Base-by-base conservation (phyloP, 2,888 invertebrate species). In the Cactoblastis cactorum region DNA sequence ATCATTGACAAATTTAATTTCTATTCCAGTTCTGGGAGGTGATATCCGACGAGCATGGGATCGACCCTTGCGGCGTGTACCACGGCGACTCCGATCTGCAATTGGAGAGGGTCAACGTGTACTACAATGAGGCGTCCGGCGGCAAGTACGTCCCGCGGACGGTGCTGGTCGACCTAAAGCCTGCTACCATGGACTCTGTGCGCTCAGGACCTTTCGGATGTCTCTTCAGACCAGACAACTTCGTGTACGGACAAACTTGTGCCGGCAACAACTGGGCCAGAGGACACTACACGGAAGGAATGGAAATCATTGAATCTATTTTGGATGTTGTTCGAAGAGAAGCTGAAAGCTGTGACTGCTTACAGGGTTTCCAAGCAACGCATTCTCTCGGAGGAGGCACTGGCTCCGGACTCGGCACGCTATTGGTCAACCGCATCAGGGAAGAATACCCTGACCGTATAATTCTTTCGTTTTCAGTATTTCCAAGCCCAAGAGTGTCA, bases 201-300 rank as follows among this genome's bases (percentile, higher is more conserved):
- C 92, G 96, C 49, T 95, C 96, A 1, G 96, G 96, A 11, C 93
- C 94, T 22, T 96, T 95, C 77, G 97, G 97, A 3, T 93, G 94
- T 72, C 91, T 97, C 49, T 97, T 95, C 90, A 91, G 96, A 50
- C 97, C 97, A 8, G 96, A 97, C 79, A 97, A 96, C 85, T 97
- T 96, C 76, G 95, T 97, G 2, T 96, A 95, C 65, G 95, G 93
- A 5, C 83, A 85, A 50, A 78, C 77, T 41, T 71, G 88, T 17
- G 90, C 84, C 35, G 84, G 80, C 12, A 89, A 90, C 62, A 90
- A 90, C 74, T 90, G 90, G 90, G 85, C 90, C n/a, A 70, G 83
- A 55, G 90, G 97, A n/a, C 96, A 97, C 71, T 97, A 97, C 84
- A 97, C 97, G 15, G 97, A 97, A 85, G 97, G 97, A n/a, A 96